These are phyloP conservation scores for Acanthosepion esculentum DNA, from an alignment of 2,888 invertebrate genomes.

Conservation along the genomic window DNA sequence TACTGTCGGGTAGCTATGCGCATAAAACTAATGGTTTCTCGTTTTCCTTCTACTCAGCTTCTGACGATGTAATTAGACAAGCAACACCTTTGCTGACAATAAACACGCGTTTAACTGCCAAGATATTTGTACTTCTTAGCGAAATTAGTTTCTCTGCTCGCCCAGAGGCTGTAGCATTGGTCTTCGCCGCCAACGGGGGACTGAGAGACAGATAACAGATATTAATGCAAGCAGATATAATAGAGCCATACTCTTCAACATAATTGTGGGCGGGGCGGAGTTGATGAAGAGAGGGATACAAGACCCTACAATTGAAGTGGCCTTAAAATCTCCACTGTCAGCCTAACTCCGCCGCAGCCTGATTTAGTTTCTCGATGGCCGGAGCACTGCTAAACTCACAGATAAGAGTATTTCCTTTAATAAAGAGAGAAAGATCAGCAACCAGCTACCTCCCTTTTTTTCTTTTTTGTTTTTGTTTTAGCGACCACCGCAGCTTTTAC, in stretches of 20 bases:
- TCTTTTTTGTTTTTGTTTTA: too few species aligned
- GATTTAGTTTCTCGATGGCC: not conserved
- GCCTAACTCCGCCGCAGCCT: not conserved
- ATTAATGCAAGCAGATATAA: not conserved
- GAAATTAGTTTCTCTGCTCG: not conserved
- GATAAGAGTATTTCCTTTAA: not conserved
- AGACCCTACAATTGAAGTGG: too few species aligned
- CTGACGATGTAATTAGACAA: not conserved
- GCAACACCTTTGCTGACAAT: constrained; percentile 16
- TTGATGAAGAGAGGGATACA: not conserved
- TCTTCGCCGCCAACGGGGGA: not conserved
- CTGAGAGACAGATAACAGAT: not conserved
- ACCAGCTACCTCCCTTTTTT: not conserved
- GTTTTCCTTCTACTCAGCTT: not conserved
- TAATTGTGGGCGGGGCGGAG: not conserved
- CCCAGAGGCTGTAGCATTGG: not conserved
- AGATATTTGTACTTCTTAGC: not conserved
- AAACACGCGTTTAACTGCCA: not conserved
- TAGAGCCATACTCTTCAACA: not conserved
- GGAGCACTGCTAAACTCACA: not conserved
- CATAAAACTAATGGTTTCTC: not conserved
- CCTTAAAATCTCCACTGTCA: not conserved
- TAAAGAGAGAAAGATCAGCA: not conserved
- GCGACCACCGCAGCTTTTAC: not conserved
- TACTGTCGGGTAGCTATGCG: not conserved